Conservation (phyloP, 30 jellyfish, hydroid and myxozoan genomes). For the Aurelia coerulea region DNA sequence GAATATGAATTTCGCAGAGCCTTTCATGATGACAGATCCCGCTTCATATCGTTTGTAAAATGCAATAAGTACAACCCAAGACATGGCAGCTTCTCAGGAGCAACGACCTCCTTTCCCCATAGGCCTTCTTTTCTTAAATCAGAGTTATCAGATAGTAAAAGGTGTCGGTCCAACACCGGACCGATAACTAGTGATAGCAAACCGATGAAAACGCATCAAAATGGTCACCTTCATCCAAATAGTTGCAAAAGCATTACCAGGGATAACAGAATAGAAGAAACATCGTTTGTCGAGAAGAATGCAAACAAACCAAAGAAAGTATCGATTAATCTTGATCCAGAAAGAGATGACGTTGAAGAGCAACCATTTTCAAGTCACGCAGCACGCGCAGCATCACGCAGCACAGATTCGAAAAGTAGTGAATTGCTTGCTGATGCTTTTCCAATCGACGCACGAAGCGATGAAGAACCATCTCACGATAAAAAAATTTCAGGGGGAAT, state of each 20-base stretch:
- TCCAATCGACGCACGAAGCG: too few relatives aligned
- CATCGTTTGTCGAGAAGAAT: too few relatives aligned
- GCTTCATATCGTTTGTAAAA: neutral
- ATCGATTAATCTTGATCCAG: too few relatives aligned
- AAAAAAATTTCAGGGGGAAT: neutral
- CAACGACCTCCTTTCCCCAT: neutral
- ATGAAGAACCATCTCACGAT: neutral
- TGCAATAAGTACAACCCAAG: neutral
- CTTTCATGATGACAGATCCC: conserved; percentile 17
- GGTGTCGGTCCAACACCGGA: too few relatives aligned
- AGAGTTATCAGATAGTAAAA: too few relatives aligned
- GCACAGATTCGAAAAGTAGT: neutral
- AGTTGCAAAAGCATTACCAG: too few relatives aligned
- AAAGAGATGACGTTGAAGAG: too few relatives aligned
- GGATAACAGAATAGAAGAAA: too few relatives aligned
- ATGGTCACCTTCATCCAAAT: conserved; percentile 34
- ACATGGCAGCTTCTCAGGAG: conserved; percentile 10
- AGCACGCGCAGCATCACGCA: neutral
- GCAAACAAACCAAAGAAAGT: too few relatives aligned
- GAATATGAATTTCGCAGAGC: conserved; percentile 56
- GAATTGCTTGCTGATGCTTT: too few relatives aligned
- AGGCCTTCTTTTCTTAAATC: neutral
- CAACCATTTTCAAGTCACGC: too few relatives aligned
- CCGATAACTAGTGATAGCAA: too few relatives aligned
- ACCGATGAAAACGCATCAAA: neutral